Evolutionary conservation across 2,113 vertebrate genomes (phyloP).

Genomic region (Desmodus rotundus): DNA sequence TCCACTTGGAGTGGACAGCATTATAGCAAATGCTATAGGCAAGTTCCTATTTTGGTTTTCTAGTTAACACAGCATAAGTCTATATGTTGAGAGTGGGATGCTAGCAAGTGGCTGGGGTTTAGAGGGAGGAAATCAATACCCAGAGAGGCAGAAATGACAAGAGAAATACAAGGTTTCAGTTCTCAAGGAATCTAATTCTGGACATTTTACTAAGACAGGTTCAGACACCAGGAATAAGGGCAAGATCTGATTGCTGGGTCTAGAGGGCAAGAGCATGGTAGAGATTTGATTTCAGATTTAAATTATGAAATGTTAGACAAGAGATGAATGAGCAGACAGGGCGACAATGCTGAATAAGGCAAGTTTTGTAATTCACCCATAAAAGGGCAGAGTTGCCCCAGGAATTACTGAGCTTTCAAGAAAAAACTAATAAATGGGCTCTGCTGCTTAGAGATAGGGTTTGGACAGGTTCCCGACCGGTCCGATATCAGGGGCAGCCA

Average conservation of each 20-base stretch:
- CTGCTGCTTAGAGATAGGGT: fast-evolving
- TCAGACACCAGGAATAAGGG: neutral
- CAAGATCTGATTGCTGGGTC: neutral
- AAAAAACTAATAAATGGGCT: neutral
- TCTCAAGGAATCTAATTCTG: neutral
- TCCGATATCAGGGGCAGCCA: neutral
- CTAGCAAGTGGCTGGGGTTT: neutral
- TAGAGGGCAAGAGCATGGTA: neutral
- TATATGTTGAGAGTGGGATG: neutral
- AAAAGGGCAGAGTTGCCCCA: neutral
- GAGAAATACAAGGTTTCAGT: neutral
- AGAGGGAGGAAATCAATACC: neutral
- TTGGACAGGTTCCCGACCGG: neutral
- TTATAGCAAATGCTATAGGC: neutral
- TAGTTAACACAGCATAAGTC: neutral
- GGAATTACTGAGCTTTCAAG: neutral
- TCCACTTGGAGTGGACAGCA: neutral
- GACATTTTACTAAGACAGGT: neutral
- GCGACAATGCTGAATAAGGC: neutral
- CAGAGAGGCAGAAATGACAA: neutral
- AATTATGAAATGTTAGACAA: neutral
- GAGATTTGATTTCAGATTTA: neutral
- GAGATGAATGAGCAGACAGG: neutral
- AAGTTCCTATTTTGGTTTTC: neutral
- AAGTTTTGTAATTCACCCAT: neutral